Evolutionary conservation across 1,140 invertebrate genomes (phyloP), one percentile per base, ranked within the genome.

Genomic region (Lordiphosa mommai): DNA sequence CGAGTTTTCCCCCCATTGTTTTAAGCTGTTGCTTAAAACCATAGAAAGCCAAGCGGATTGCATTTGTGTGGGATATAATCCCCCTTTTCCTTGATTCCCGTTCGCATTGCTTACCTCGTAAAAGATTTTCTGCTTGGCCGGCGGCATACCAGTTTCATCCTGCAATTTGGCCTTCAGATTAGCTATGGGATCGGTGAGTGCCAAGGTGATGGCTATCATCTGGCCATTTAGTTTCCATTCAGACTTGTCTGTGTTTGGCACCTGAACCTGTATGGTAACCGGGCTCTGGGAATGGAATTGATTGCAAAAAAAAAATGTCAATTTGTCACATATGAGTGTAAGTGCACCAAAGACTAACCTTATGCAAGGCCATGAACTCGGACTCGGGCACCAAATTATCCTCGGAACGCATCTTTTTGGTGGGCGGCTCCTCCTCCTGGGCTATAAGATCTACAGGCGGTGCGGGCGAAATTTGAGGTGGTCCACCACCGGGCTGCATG

Each of bases 181-280:
- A 27, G 95, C 92, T 1, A 98, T 93, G 1, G 92, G 92, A 65
- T 99, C 96, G 4, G 92, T 93, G 4, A 97, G 90, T 32, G 96
- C 93, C 64, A 99, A 86, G 1, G 93, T 94, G 16, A 98, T 91
- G 12, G 91, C 92, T 40, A 99, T 89, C 37, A 93, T 92, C 89
- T 99, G 97, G 0, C 98, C 98, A 88, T 95, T 96, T n/a, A 99
- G 90, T 69, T 96, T 96, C 97, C 97, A 99, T 92, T 99, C 98
- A 0, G 95, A 90, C 85, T 98, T 98, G 70, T 99, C 97, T 0
- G 94, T 92, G 76, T 94, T 91, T 2, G 98, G 97, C 2, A 98
- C 92, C 49, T 92, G 89, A 10, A 98, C 93, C 72, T 94, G 94
- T 59, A 98, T 91, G 30, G 92, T 93, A 2, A 97, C 93, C 8